Conservation (phyloP, 2,888 invertebrate genomes). For the Eupithecia dodoneata region DNA sequence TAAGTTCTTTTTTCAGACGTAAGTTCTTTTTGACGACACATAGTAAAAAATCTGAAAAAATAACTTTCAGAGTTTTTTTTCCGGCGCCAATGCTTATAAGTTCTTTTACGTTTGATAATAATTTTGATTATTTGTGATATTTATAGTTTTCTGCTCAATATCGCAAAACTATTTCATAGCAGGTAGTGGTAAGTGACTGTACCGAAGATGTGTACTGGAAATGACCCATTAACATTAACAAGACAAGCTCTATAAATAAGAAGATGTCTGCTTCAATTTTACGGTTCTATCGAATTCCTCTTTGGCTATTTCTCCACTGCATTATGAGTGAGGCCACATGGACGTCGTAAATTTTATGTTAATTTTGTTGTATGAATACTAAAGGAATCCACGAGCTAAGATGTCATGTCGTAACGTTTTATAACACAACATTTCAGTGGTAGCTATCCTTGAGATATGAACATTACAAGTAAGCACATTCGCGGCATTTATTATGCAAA, state of each 20-base stretch:
- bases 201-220: background rate
- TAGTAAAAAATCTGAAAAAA: too few species aligned
- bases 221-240: conserved; percentile 22
- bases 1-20: too few species aligned
- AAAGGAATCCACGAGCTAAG: conserved; percentile 35
- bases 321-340: conserved; percentile 32
- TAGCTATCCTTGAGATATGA: conserved; percentile 33
- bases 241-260: conserved; percentile 15
- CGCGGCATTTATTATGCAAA: conserved; percentile 37
- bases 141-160: too few species aligned
- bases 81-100: too few species aligned
- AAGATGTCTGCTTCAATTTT: conserved; percentile 16
- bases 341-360: conserved; percentile 42
- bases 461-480: conserved; percentile 35
- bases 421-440: conserved; percentile 34
- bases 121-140: too few species aligned
- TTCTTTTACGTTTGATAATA: too few species aligned
- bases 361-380: conserved; percentile 40
- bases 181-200: background rate
- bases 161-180: too few species aligned
- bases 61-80: too few species aligned
- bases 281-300: conserved; percentile 32
- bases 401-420: conserved; percentile 38
- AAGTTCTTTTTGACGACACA: too few species aligned
- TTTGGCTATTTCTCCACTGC: conserved; percentile 29